Conservation (phyloP, 2,113 vertebrate genomes). For the Ifrita kowaldi region DNA sequence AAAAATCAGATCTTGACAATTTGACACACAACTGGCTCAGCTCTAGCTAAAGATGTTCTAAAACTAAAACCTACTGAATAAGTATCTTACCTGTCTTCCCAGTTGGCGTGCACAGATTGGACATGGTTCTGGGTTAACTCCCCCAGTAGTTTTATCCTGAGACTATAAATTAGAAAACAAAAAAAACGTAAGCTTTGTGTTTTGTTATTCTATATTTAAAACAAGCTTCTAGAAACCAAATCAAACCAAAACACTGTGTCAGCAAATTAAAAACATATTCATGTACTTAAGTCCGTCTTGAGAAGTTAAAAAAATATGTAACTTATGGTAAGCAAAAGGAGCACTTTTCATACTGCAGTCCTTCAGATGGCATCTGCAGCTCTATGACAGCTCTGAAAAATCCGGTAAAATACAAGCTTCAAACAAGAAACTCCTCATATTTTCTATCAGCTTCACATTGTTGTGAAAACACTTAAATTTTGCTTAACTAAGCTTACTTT, state of each 20-base stretch:
- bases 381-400: neutral
- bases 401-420: neutral
- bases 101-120: slow-evolving; percentile 93
- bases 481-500: neutral
- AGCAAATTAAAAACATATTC: neutral
- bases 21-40: neutral
- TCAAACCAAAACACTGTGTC: neutral
- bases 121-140: slow-evolving; percentile 94
- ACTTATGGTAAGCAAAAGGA: neutral
- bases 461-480: neutral
- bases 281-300: neutral
- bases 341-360: neutral
- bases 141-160: slow-evolving; percentile 92
- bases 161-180: slow-evolving; percentile 76
- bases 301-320: neutral
- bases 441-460: neutral
- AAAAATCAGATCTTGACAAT: neutral
- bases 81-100: slow-evolving; percentile 85
- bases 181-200: neutral
- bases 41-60: neutral
- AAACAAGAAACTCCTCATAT: neutral
- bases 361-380: neutral
- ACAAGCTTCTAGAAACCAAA: neutral
- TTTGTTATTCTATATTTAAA: neutral
- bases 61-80: neutral